Percentiles rank a stretch among this genome's conserved stretches.
Evolutionary conservation across 2,888 invertebrate species (phyloP).

Genomic region (Sympetrum striolatum): DNA sequence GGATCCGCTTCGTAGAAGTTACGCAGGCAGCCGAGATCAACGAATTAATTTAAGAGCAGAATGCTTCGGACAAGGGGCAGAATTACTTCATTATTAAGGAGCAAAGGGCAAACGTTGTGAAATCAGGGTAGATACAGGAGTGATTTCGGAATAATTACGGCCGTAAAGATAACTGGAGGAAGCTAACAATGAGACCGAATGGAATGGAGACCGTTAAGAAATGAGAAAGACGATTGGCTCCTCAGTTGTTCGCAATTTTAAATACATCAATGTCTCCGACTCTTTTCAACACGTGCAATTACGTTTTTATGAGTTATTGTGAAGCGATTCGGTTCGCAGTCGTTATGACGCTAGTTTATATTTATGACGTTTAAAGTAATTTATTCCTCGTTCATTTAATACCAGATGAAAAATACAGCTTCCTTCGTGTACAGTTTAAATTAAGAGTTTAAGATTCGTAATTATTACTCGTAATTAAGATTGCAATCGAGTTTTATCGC

Average conservation of each 20-base stretch:
- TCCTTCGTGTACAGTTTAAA: background rate
- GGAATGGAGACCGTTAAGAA: background rate
- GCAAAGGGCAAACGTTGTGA: conserved; percentile 26
- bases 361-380: background rate
- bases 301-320: background rate
- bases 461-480: background rate
- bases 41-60: conserved; percentile 33
- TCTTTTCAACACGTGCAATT: background rate
- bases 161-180: conserved; percentile 21
- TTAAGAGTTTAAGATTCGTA: background rate
- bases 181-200: background rate
- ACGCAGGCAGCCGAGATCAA: conserved; percentile 28
- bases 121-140: conserved; percentile 36
- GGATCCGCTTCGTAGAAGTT: conserved; percentile 15
- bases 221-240: background rate
- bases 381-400: background rate
- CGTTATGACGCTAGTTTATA: background rate
- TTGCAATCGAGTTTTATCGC: background rate
- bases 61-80: conserved; percentile 41
- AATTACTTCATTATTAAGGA: conserved; percentile 44
- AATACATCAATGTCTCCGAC: background rate
- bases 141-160: conserved; percentile 40
- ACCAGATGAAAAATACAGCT: background rate
- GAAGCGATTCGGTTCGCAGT: background rate
- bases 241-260: conserved; percentile 29